Base-by-base conservation (phyloP, 2,888 invertebrate genomes). In the Alloplasta piceator region DNA sequence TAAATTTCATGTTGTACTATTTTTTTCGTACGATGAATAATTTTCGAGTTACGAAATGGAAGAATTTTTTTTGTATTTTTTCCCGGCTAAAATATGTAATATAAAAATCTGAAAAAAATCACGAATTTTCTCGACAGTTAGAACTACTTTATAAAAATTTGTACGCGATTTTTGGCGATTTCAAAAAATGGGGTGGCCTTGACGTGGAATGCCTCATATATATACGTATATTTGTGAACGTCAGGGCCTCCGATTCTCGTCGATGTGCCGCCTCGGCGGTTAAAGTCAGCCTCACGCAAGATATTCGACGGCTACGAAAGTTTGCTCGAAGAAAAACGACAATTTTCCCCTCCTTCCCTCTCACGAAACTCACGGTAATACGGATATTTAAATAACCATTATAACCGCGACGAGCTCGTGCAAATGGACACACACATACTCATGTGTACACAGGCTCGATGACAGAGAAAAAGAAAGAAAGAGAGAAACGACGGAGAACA, bases 311-410 rank as follows among this genome's bases (percentile, higher is more conserved):
- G 66, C 26, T 50, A 48, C 48, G 16, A 36, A 66, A 66, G 48
- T 74, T 66, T 50, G 58, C 26, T 7, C 16, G 48, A n/a, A 66
- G 50, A 74, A 66, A 74, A 66, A 74, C 48, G 66, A 67, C 58
- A 39, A 48, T 74, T 16, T 14, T 60, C 14, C 56, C 9, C 26
- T 61, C 61, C 16, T 43, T 67, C 56, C 9, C 39, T 50, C 26
- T 66, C 74, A 60, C 41, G 66, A 60, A 48, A 38, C 48, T 66
- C 39, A 5, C 58, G 66, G 50, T 74, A 74, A 74, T 74, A 66
- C 74, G 66, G 60, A 74, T 74, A 74, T 74, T 74, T 74, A 66
- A 74, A 74, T 74, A 74, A 39, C 66, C 74, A 66, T 74, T 73
- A 73, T 73, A 66, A 58, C 56, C 12, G 39, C 46, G 63, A 64